Conservation (phyloP, 92 coral and sea anemone genomes). For the Palythoa grandis region DNA sequence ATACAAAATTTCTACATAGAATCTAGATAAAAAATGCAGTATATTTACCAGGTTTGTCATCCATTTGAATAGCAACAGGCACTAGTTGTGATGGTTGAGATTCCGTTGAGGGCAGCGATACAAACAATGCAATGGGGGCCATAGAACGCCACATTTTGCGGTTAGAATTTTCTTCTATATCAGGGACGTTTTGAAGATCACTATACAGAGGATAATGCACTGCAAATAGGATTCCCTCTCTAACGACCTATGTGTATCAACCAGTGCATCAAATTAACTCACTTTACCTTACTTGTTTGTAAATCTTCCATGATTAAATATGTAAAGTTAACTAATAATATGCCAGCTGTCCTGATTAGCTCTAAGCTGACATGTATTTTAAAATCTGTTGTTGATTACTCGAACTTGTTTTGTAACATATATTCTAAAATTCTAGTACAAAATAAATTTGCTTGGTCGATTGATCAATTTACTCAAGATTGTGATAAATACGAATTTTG, state of each 20-base stretch:
- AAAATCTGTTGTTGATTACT: too few species aligned
- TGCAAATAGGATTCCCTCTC: conserved; percentile 26
- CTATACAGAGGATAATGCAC: conserved; percentile 29
- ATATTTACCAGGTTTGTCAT: conserved; percentile 27
- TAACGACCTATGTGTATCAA: neutral
- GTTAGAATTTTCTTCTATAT: neutral
- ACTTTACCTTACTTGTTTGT: too few species aligned
- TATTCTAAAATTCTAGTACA: too few species aligned
- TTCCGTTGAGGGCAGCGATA: conserved; percentile 10
- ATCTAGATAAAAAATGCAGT: neutral
- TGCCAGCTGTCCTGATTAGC: too few species aligned
- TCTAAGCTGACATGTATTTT: too few species aligned
- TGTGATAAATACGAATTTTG: too few species aligned
- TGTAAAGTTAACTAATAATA: too few species aligned
- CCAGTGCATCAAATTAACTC: neutral
- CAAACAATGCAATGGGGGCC: conserved; percentile 44
- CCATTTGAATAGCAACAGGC: conserved; percentile 29
- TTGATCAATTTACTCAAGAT: too few species aligned
- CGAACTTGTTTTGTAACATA: too few species aligned
- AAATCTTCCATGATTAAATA: too few species aligned
- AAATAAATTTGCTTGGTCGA: too few species aligned
- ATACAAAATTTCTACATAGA: too few species aligned
- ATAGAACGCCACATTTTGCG: conserved; percentile 41
- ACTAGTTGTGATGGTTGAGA: neutral
- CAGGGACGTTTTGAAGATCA: conserved; percentile 10